Evolutionary conservation across 2,888 invertebrate species (phyloP).

Genomic region (Patella caerulea): DNA sequence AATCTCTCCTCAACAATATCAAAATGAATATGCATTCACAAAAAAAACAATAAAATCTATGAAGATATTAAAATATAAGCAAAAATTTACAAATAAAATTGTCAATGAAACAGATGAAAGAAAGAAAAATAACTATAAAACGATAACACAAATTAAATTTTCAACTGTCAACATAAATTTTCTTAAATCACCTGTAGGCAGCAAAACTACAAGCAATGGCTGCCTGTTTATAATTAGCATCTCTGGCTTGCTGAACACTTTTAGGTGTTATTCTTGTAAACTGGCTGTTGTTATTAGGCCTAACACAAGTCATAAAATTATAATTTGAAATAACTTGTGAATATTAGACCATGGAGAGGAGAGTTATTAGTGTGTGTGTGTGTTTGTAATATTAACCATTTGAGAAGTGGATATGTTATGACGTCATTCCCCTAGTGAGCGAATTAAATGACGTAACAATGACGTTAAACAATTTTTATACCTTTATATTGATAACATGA

Average conservation of each 20-base stretch:
- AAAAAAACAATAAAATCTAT: not conserved
- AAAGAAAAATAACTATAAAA: not conserved
- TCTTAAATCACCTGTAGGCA: not conserved
- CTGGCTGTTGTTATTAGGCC: not conserved
- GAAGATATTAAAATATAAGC: not conserved
- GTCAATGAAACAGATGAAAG: not conserved
- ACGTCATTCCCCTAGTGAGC: no score
- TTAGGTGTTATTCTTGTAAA: not conserved
- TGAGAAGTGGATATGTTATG: no score
- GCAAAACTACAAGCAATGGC: conserved; percentile 3
- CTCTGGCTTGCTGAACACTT: not conserved
- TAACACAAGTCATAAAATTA: not conserved
- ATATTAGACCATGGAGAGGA: no score
- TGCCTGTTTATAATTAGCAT: not conserved
- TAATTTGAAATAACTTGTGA: no score
- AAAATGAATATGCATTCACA: no score
- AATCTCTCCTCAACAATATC: no score
- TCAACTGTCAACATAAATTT: not conserved
- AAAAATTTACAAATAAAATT: not conserved
- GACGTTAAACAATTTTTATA: no score
- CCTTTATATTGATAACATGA: no score
- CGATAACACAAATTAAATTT: not conserved
- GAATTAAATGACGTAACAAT: no score
- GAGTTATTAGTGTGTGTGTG: no score
- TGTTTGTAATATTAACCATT: no score